A percentile compares a stretch with the other conserved stretches of the same genome.
Evolutionary conservation across 2,113 vertebrate species (phyloP).

Genomic region (Paratilapia polleni): DNA sequence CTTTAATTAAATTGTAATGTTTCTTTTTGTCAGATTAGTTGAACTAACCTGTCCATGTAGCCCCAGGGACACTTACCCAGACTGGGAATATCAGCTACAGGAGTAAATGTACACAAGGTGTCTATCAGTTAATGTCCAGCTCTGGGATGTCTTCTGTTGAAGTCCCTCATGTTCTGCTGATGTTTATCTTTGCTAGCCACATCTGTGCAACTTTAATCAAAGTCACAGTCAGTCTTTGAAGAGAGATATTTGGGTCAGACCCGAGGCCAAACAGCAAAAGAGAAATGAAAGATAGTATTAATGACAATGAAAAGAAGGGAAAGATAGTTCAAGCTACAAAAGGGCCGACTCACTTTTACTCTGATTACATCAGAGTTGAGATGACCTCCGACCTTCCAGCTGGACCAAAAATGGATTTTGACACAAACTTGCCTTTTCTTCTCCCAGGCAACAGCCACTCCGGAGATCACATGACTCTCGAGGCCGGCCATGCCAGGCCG

Average conservation of each 20-base stretch:
- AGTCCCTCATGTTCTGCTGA: slow-evolving; percentile 47
- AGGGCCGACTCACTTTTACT: not conserved
- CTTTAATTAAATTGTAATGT: not conserved
- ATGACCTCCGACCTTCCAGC: slow-evolving; percentile 71
- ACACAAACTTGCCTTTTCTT: slow-evolving; percentile 77
- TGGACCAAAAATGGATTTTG: slow-evolving; percentile 66
- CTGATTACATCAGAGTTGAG: slow-evolving; percentile 65
- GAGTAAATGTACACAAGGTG: not conserved
- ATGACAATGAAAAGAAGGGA: not conserved
- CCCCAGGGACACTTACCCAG: not conserved
- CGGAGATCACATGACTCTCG: slow-evolving; percentile 75
- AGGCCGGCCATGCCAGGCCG: slow-evolving; percentile 57
- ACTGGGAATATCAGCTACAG: not conserved
- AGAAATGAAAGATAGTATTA: slow-evolving; percentile 31
- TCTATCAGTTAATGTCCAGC: slow-evolving; percentile 23
- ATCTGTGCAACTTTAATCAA: slow-evolving; percentile 26
- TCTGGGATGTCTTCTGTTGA: slow-evolving; percentile 37
- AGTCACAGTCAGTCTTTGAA: slow-evolving; percentile 18
- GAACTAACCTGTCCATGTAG: not conserved
- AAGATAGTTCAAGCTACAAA: not conserved
- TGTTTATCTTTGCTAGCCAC: slow-evolving; percentile 37
- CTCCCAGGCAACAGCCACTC: slow-evolving; percentile 55
- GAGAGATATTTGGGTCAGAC: slow-evolving; percentile 39
- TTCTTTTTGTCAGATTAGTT: not conserved
- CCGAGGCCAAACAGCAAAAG: slow-evolving; percentile 32